Base-by-base conservation (phyloP, 30 jellyfish, hydroid and myxozoan genomes). In the Catostylus mosaicus region DNA sequence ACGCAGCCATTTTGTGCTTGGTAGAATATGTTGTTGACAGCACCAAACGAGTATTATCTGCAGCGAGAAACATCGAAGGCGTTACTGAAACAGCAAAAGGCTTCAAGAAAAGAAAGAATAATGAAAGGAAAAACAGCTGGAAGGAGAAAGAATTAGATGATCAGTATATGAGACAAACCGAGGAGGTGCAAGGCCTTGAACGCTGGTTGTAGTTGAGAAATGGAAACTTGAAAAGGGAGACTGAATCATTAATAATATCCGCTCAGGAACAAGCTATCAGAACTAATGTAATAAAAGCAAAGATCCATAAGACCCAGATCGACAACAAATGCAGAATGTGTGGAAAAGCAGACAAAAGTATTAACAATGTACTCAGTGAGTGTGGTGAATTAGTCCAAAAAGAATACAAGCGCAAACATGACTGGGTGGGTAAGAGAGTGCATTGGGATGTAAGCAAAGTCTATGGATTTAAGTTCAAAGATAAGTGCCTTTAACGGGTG, bases 41-140 rank as follows among this genome's bases (percentile, higher is more conserved):
- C 14, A 14, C 7, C 14, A 14, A 40, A 40, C 54, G 54, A 14
- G 14, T 40, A 40, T 14, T 40, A 40, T 40, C 54, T 48, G 86
- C 86, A 22, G 86, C 74, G 19, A 72, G 69, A 27, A 72, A 46
- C n/a, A 33, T 62, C 22, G 83, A 71, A 29, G 86, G 50, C 16
- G 71, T 74, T 23, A n/a, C 36, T 26, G 86, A 74, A 46, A 74
- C 74, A 74, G 86, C 68, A 30, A 48, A 52, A 40, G 60, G 68
- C 43, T 74, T 37, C 47, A 74, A 50, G 54, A 32, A 45, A 1
- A 29, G 86, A 74, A 74, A 70, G 31, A 31, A 61, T 16, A 74
- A 48, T 33, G 86, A 74, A 51, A 59, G 86, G 29, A 74, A 74
- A 70, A 34, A 74, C 19, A 56, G 54, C 86, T 74, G 86, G 86